phyloP scores from a whole-genome alignment of 2,113 vertebrate genomes.

The Cettia cetti region DNA sequence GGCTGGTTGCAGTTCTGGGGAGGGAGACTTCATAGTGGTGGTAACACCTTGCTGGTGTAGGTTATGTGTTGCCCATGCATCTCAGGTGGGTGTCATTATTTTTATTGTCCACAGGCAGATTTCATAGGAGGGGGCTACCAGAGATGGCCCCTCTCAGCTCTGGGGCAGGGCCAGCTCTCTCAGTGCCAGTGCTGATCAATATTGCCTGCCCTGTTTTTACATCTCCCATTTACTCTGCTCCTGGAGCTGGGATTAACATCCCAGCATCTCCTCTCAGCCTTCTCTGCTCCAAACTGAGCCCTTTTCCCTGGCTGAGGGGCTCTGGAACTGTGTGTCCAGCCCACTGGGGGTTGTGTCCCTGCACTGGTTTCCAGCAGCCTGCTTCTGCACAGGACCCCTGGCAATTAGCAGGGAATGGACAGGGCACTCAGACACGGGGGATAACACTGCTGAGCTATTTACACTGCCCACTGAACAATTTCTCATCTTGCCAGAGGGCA shows the following conservation, averaged over 20 bases:
- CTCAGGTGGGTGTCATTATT: background rate
- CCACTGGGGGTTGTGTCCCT: background rate
- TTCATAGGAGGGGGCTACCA: background rate
- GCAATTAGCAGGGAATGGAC: background rate
- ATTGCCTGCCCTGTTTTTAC: background rate
- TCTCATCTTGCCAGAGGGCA: background rate
- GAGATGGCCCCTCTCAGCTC: background rate
- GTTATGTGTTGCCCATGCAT: background rate
- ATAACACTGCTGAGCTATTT: background rate
- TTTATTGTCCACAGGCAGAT: background rate
- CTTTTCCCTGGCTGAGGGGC: background rate
- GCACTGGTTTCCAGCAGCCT: background rate
- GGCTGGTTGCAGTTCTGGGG: background rate
- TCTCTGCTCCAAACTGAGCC: background rate
- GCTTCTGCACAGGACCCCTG: background rate
- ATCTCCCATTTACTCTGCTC: background rate
- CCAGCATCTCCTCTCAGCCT: background rate
- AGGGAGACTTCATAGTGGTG: background rate
- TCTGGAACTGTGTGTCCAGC: background rate
- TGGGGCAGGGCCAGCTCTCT: background rate
- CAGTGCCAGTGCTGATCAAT: background rate
- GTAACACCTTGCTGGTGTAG: background rate
- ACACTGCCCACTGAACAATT: background rate
- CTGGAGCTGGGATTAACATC: background rate
- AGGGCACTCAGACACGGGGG: background rate